These are phyloP conservation scores for Epirrhoe alternata DNA, from an alignment of 2,888 invertebrate genomes.

Conservation along the genomic window DNA sequence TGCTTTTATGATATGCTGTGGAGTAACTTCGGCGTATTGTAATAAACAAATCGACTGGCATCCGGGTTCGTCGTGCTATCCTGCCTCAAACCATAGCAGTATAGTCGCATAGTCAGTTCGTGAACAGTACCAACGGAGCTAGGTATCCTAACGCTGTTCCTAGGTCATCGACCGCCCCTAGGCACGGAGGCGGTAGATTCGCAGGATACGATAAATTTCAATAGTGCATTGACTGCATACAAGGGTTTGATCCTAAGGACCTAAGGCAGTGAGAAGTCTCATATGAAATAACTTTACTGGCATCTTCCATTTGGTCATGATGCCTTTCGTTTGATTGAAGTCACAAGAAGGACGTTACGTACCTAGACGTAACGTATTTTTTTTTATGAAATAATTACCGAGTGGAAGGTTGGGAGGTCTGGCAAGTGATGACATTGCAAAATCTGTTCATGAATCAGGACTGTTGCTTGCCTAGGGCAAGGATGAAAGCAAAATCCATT, in stretches of 20 bases:
- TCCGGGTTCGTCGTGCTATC: slow-evolving; percentile 74
- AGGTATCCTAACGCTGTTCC: slow-evolving; percentile 65
- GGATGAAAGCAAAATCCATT: too few species aligned
- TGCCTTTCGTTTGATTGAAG: background rate
- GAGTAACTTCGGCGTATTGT: slow-evolving; percentile 32
- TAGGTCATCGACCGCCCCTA: slow-evolving; percentile 75
- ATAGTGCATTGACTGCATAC: slow-evolving; percentile 78
- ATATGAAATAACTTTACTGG: slow-evolving; percentile 38
- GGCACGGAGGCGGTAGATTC: slow-evolving; percentile 71
- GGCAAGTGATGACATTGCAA: too few species aligned
- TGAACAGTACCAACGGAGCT: slow-evolving; percentile 58
- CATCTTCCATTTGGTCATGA: background rate
- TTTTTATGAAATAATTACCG: too few species aligned
- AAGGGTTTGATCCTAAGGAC: slow-evolving; percentile 44
- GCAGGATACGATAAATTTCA: slow-evolving; percentile 77
- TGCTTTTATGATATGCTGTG: background rate
- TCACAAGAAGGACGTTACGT: background rate
- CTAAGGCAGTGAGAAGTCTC: slow-evolving; percentile 56
- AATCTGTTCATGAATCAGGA: too few species aligned
- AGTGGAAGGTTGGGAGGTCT: too few species aligned
- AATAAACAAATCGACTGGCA: slow-evolving; percentile 47
- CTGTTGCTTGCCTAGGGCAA: too few species aligned
- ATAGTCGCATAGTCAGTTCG: slow-evolving; percentile 37
- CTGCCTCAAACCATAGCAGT: slow-evolving; percentile 56
- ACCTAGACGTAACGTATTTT: background rate